Evolutionary conservation across 2,797 vertebrate genomes (phyloP).

Genomic region (Apogon talboti): DNA sequence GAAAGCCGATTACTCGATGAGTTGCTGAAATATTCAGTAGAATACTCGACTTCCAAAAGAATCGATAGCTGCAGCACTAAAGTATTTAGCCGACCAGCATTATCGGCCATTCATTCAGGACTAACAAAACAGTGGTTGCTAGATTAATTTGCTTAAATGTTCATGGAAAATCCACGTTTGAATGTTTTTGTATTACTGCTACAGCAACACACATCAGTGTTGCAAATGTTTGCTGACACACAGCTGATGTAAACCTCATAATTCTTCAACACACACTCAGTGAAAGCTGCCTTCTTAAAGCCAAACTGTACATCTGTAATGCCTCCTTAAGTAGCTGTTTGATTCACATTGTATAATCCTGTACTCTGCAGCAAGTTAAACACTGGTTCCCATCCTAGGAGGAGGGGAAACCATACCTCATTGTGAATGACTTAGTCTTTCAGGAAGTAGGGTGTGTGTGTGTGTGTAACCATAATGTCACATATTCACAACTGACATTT

Average conservation of each 20-base stretch:
- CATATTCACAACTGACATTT: constrained; percentile 60
- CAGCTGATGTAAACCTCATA: constrained; percentile 13
- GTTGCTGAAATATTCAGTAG: too few relatives aligned
- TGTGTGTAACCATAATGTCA: constrained; percentile 39
- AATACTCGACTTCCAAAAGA: too few relatives aligned
- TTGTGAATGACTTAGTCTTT: constrained; percentile 22
- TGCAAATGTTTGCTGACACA: constrained; percentile 22
- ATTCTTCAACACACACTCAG: not conserved
- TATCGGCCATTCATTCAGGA: not conserved
- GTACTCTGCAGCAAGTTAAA: constrained; percentile 5
- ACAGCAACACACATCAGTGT: constrained; percentile 9
- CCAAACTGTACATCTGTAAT: constrained; percentile 11
- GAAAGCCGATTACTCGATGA: too few relatives aligned
- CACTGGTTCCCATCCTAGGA: constrained; percentile 37
- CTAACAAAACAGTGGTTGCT: not conserved
- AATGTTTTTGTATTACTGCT: not conserved
- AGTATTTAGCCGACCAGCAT: not conserved
- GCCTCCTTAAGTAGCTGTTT: constrained; percentile 1
- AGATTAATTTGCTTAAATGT: constrained; percentile 1
- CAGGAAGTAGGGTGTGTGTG: constrained; percentile 36
- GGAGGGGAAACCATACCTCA: constrained; percentile 1
- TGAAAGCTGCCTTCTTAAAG: constrained; percentile 17
- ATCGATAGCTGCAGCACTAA: too few relatives aligned
- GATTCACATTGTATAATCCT: constrained; percentile 22
- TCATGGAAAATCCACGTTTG: not conserved